These are phyloP conservation scores for Oscheius myriophilus DNA, from an alignment of 2,888 invertebrate species.

Conservation along the genomic window DNA sequence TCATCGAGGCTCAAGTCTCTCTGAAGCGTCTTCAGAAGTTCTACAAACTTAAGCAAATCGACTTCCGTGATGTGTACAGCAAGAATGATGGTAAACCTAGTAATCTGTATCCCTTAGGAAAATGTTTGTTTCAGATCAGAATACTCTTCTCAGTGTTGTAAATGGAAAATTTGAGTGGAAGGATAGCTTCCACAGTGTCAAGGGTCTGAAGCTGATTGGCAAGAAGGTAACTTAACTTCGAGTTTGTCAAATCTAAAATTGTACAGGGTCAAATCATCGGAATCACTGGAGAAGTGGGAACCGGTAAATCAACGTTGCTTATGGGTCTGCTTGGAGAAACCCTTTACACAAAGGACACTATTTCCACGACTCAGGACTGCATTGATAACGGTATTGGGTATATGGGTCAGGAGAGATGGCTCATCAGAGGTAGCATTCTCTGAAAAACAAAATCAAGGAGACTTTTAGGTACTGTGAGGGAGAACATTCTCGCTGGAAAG, in stretches of 20 bases:
- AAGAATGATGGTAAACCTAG: conserved; percentile 1
- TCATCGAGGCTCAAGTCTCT: conserved; percentile 95
- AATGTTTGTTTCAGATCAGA: conserved; percentile 28
- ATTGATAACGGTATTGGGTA: conserved; percentile 79
- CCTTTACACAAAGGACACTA: conserved; percentile 37
- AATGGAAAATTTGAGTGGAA: conserved; percentile 42
- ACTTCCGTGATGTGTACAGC: conserved; percentile 78
- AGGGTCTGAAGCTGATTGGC: not conserved
- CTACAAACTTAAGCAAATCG: conserved; percentile 72
- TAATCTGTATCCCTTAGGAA: not conserved
- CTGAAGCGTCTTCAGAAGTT: conserved; percentile 55
- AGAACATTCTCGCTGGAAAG: conserved; percentile 92
- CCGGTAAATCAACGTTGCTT: conserved; percentile 89
- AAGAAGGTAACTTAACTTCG: too few species aligned
- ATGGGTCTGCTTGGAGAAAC: conserved; percentile 85
- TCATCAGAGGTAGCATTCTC: conserved; percentile 78
- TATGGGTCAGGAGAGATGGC: conserved; percentile 89
- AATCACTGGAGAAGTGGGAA: conserved; percentile 87
- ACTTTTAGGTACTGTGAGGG: conserved; percentile 76
- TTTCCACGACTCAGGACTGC: conserved; percentile 40
- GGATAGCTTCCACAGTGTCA: not conserved
- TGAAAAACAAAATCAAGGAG: too few species aligned
- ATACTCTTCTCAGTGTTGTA: conserved; percentile 27
- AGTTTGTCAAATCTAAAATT: not conserved
- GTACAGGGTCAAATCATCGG: conserved; percentile 77